Evolutionary conservation across 1,140 invertebrate genomes (phyloP).

Genomic region (Pachypeltis micranthus): DNA sequence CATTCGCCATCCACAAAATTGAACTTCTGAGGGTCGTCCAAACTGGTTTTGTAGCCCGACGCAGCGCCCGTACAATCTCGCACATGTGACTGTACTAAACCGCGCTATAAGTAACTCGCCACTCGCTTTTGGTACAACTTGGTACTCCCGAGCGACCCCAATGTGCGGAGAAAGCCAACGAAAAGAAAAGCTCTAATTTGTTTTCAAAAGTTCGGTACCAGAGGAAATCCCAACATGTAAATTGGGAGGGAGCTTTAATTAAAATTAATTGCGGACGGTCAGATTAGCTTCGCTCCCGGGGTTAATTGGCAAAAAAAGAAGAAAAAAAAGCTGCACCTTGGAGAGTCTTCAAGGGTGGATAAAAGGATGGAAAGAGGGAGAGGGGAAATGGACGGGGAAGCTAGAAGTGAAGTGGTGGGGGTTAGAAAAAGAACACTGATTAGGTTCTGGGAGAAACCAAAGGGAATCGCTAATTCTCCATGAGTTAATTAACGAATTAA

Average conservation of each 20-base stretch:
- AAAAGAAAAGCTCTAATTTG: neutral
- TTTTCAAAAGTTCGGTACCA: neutral
- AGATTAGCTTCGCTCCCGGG: neutral
- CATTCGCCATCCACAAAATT: too few relatives aligned
- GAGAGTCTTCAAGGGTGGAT: too few relatives aligned
- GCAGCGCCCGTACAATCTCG: too few relatives aligned
- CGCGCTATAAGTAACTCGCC: too few relatives aligned
- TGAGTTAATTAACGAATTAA: neutral
- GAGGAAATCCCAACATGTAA: neutral
- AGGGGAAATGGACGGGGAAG: too few relatives aligned
- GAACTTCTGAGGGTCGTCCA: too few relatives aligned
- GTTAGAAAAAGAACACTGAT: neutral
- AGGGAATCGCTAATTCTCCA: neutral
- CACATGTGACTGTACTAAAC: too few relatives aligned
- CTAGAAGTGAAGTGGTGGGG: neutral
- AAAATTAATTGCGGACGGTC: neutral
- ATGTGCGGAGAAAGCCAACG: neutral
- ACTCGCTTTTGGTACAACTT: too few relatives aligned
- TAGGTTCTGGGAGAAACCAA: neutral
- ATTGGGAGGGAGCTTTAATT: neutral
- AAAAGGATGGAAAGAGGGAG: too few relatives aligned
- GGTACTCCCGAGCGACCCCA: too few relatives aligned
- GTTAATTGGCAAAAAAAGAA: neutral
- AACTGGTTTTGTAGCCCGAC: too few relatives aligned
- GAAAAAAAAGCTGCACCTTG: too few relatives aligned